Evolutionary conservation across 2,888 invertebrate species (phyloP).

Genomic region (Hirtodrosophila confusa): DNA sequence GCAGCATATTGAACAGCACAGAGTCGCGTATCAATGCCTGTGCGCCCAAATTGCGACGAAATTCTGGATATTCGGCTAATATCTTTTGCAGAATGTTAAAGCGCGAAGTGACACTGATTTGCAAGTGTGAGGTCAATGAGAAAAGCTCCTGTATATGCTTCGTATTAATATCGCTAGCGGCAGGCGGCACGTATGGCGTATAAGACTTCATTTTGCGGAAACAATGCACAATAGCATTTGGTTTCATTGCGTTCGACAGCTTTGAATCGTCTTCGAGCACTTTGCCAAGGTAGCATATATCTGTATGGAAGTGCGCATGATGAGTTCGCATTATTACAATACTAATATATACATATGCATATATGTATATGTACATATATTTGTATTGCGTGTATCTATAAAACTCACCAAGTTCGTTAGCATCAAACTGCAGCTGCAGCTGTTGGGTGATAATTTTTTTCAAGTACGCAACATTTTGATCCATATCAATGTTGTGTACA

Average conservation of each 20-base stretch:
- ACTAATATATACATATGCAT: background rate
- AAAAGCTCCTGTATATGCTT: slow-evolving; percentile 77
- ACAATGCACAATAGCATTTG: slow-evolving; percentile 86
- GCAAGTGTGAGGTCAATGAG: slow-evolving; percentile 82
- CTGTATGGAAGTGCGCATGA: slow-evolving; percentile 82
- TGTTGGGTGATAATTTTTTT: slow-evolving; percentile 85
- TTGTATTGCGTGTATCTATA: background rate
- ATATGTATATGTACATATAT: background rate
- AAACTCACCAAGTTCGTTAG: slow-evolving; percentile 85
- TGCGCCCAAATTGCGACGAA: slow-evolving; percentile 88
- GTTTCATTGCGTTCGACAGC: slow-evolving; percentile 85
- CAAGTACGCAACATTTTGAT: slow-evolving; percentile 85
- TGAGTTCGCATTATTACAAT: slow-evolving; percentile 55
- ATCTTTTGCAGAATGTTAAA: slow-evolving; percentile 87
- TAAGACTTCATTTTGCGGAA: slow-evolving; percentile 82
- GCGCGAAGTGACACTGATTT: slow-evolving; percentile 84
- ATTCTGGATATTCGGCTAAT: slow-evolving; percentile 88
- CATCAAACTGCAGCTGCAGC: slow-evolving; percentile 85
- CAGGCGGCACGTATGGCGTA: slow-evolving; percentile 65
- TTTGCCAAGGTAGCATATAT: slow-evolving; percentile 88
- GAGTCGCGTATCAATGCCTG: slow-evolving; percentile 90
- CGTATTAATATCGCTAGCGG: slow-evolving; percentile 60
- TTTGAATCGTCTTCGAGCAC: slow-evolving; percentile 86
- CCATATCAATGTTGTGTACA: slow-evolving; percentile 86
- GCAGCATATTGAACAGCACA: slow-evolving; percentile 88